phyloP scores from a whole-genome alignment of 2,888 invertebrate genomes.

The Sphaeridia pumilis region DNA sequence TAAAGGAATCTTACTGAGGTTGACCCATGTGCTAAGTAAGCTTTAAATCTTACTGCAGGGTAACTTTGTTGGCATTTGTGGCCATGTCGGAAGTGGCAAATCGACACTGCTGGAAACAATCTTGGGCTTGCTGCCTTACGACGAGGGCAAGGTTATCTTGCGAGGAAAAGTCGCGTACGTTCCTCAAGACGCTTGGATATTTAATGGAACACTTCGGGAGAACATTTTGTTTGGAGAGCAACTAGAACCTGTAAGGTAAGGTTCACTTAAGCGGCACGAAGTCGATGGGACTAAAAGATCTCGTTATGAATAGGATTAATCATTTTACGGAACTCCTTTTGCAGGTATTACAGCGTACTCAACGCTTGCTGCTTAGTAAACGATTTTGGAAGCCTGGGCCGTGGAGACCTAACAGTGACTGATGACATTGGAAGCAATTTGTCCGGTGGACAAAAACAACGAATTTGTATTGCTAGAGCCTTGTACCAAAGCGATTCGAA shows the following conservation, averaged over 20 bases:
- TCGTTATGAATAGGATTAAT: too few species aligned
- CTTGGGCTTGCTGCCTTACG: slow-evolving; percentile 45
- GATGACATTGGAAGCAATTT: slow-evolving; percentile 48
- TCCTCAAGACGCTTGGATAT: slow-evolving; percentile 51
- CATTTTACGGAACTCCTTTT: not conserved
- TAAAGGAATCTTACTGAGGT: not conserved
- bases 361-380: slow-evolving; percentile 46
- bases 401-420: slow-evolving; percentile 49
- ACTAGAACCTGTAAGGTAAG: slow-evolving; percentile 46
- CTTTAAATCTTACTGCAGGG: slow-evolving; percentile 41
- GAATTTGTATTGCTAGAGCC: slow-evolving; percentile 48
- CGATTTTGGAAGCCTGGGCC: slow-evolving; percentile 47
- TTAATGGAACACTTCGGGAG: slow-evolving; percentile 50
- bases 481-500: slow-evolving; percentile 41
- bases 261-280: too few species aligned
- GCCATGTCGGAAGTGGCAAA: slow-evolving; percentile 49
- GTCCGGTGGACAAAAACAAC: slow-evolving; percentile 47
- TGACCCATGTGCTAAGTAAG: too few species aligned
- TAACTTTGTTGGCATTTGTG: slow-evolving; percentile 48
- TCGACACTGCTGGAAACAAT: slow-evolving; percentile 46
- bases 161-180: slow-evolving; percentile 47
- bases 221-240: slow-evolving; percentile 51
- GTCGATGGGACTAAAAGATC: too few species aligned
- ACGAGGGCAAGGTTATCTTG: slow-evolving; percentile 42
- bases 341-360: slow-evolving; percentile 45